These are phyloP conservation scores for Lordiphosa clarofinis DNA, from an alignment of 1,140 invertebrate genomes.

Conservation along the genomic window DNA sequence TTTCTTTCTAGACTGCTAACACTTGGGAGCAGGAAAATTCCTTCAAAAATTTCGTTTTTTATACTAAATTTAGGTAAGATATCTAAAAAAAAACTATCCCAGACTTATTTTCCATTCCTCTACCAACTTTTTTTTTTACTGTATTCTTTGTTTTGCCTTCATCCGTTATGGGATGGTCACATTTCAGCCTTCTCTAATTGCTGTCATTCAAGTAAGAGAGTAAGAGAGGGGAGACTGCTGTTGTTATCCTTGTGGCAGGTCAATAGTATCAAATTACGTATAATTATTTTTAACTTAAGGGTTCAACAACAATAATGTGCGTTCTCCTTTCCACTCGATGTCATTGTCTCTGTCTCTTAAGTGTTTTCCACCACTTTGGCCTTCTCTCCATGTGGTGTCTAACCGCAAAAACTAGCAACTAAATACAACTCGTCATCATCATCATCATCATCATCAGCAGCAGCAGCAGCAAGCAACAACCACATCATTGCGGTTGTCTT, in stretches of 20 bases:
- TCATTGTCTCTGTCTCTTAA: slow-evolving; percentile 31
- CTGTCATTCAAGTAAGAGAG: slow-evolving; percentile 26
- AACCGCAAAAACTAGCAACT: slow-evolving; percentile 37
- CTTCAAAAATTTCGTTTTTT: no score
- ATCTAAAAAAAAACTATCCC: no score
- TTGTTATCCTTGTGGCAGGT: slow-evolving; percentile 57
- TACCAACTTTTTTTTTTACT: no score
- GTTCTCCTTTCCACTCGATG: slow-evolving; percentile 1
- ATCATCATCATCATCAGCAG: slow-evolving; percentile 2
- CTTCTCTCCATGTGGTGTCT: slow-evolving; percentile 5
- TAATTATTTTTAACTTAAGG: slow-evolving; percentile 54
- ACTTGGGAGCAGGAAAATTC: no score
- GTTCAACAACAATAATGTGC: slow-evolving; percentile 1
- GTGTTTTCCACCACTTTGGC: slow-evolving; percentile 34
- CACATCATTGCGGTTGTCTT: slow-evolving; percentile 13
- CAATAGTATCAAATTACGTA: slow-evolving; percentile 70
- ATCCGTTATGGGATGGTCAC: slow-evolving; percentile 18
- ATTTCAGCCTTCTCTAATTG: slow-evolving; percentile 43
- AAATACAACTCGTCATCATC: slow-evolving; percentile 6
- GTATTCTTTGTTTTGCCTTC: no score
- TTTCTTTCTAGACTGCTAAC: no score
- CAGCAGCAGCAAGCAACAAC: slow-evolving; percentile 1
- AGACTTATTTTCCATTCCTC: no score
- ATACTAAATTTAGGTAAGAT: no score
- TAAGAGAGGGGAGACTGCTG: neutral